Percentiles rank a stretch among this genome's conserved stretches.
Conservation (phyloP, 2,888 invertebrate genomes). For the Homarus gammarus region DNA sequence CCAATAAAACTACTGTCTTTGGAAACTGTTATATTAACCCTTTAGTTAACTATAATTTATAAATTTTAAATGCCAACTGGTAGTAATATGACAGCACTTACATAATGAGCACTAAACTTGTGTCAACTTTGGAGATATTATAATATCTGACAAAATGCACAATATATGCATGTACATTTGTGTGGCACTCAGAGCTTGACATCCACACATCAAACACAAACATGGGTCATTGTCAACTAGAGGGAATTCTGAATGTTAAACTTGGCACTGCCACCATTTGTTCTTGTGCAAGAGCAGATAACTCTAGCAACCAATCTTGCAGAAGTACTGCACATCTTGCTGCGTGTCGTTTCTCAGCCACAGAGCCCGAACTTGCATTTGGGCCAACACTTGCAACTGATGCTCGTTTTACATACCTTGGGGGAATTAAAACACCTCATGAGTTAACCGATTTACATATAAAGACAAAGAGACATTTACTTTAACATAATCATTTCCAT, state of each 20-base stretch:
- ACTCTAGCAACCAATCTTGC: slow-evolving; percentile 96
- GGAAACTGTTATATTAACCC: slow-evolving; percentile 27
- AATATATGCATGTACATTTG: background rate
- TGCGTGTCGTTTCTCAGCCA: slow-evolving; percentile 81
- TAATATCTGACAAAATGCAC: background rate
- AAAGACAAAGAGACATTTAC: too few relatives aligned
- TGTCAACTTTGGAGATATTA: background rate
- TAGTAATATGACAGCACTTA: background rate
- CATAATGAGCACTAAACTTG: background rate
- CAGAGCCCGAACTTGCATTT: background rate
- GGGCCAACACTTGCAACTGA: slow-evolving; percentile 28
- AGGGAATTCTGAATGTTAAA: slow-evolving; percentile 54
- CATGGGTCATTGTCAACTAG: slow-evolving; percentile 56
- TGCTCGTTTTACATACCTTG: slow-evolving; percentile 44
- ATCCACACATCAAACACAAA: background rate
- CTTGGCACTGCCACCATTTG: slow-evolving; percentile 83
- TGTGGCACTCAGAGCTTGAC: background rate
- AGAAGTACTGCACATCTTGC: slow-evolving; percentile 92
- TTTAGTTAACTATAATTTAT: slow-evolving; percentile 7
- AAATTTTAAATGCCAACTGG: slow-evolving; percentile 29
- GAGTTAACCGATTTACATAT: background rate
- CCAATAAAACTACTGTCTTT: slow-evolving; percentile 62
- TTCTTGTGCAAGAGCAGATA: slow-evolving; percentile 96
- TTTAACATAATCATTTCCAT: too few relatives aligned
- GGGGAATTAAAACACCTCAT: background rate